These are phyloP conservation scores for Megamerina dolium DNA, from an alignment of 2,888 invertebrate species.

Conservation along the genomic window DNA sequence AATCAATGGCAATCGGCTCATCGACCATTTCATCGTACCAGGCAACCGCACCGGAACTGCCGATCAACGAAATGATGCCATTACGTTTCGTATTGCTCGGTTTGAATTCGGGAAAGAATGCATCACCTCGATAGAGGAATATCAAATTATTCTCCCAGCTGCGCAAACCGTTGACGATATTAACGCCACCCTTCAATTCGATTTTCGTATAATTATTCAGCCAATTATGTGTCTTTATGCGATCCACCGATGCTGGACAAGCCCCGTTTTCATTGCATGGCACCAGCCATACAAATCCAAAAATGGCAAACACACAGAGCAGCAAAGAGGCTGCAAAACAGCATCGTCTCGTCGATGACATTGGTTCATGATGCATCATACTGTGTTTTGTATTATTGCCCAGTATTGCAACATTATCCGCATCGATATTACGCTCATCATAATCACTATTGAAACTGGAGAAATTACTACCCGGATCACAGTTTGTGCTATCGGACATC, in stretches of 20 bases:
- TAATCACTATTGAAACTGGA: constrained; percentile 43
- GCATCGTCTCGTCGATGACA: constrained; percentile 63
- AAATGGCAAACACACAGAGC: constrained; percentile 63
- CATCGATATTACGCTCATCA: constrained; percentile 40
- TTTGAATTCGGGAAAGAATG: constrained; percentile 54
- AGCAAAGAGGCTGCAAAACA: constrained; percentile 67
- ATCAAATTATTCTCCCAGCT: constrained; percentile 65
- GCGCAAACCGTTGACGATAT: constrained; percentile 60
- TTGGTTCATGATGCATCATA: constrained; percentile 51
- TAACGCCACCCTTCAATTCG: constrained; percentile 64
- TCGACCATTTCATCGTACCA: constrained; percentile 68
- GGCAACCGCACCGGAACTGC: constrained; percentile 63
- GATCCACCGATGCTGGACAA: constrained; percentile 55
- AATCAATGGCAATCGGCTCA: constrained; percentile 67
- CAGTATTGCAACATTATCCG: constrained; percentile 47
- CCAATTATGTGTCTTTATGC: constrained; percentile 62
- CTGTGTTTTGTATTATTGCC: constrained; percentile 41
- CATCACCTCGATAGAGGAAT: constrained; percentile 66
- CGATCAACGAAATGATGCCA: constrained; percentile 65
- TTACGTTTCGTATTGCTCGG: constrained; percentile 48
- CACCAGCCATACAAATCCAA: constrained; percentile 69
- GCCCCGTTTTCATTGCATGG: constrained; percentile 68
- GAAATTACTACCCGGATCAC: constrained; percentile 35
- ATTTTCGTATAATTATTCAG: constrained; percentile 62
- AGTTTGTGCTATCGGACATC: constrained; percentile 32